These are phyloP conservation scores for Heteropelma amictum DNA, from an alignment of 2,888 invertebrate genomes.

Conservation along the genomic window DNA sequence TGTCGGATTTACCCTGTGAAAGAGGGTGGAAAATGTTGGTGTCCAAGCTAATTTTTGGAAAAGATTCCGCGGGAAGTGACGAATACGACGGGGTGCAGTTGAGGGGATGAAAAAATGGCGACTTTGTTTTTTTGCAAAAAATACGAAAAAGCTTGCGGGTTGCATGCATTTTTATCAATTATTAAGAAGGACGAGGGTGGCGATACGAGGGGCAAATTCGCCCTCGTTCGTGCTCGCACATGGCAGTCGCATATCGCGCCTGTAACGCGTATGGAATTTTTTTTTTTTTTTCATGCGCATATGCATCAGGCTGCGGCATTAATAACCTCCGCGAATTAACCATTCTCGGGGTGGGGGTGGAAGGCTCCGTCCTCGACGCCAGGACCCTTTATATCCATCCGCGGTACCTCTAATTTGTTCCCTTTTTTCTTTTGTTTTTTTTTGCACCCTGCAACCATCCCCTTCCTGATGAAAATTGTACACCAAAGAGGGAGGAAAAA, in stretches of 20 bases:
- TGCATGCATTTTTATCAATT: slow-evolving; percentile 78
- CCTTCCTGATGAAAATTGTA: slow-evolving; percentile 37
- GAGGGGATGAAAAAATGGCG: slow-evolving; percentile 5
- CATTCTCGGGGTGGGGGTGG: slow-evolving; percentile 54
- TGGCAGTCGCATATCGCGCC: neutral
- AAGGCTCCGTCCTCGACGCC: slow-evolving; percentile 12
- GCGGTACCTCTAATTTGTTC: slow-evolving; percentile 29
- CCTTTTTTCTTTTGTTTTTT: slow-evolving; percentile 8
- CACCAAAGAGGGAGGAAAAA: no score
- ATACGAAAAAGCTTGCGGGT: slow-evolving; percentile 58
- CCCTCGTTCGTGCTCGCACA: slow-evolving; percentile 4
- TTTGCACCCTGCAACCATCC: slow-evolving; percentile 29
- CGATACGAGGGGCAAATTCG: slow-evolving; percentile 36
- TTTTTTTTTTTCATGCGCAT: slow-evolving; percentile 9
- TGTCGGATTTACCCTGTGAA: no score
- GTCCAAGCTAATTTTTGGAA: no score
- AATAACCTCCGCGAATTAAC: slow-evolving; percentile 72
- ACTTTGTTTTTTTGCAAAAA: neutral
- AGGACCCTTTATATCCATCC: slow-evolving; percentile 46
- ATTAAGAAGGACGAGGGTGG: slow-evolving; percentile 74
- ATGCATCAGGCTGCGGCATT: slow-evolving; percentile 65
- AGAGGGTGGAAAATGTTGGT: no score
- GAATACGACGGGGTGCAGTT: no score
- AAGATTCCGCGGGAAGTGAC: no score
- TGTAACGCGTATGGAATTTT: slow-evolving; percentile 41